Evolutionary conservation across 2,888 invertebrate species (phyloP).

Genomic region (Eledona agricola): DNA sequence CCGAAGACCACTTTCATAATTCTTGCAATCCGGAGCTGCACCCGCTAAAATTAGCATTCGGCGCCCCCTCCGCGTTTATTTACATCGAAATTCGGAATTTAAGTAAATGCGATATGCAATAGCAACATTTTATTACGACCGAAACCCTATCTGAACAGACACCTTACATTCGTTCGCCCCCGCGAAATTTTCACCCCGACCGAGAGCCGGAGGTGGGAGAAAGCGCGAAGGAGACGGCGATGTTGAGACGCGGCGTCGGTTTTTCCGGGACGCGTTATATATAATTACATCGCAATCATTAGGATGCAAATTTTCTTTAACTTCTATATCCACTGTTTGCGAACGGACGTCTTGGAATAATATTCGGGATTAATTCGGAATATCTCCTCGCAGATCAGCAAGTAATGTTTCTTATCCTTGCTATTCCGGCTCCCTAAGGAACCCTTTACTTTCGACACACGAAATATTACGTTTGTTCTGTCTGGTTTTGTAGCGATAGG

Average conservation of each 20-base stretch:
- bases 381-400: slow-evolving; percentile 61
- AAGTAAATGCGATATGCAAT: slow-evolving; percentile 56
- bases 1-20: too few relatives aligned
- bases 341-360: slow-evolving; percentile 56
- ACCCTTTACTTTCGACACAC: slow-evolving; percentile 57
- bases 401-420: slow-evolving; percentile 57
- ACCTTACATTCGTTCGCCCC: slow-evolving; percentile 56
- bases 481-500: slow-evolving; percentile 37
- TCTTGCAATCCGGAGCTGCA: too few relatives aligned
- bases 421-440: slow-evolving; percentile 52
- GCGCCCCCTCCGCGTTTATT: slow-evolving; percentile 54
- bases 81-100: slow-evolving; percentile 59
- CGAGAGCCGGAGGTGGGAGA: slow-evolving; percentile 13
- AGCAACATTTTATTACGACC: slow-evolving; percentile 57
- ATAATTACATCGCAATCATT: slow-evolving; percentile 61
- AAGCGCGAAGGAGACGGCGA: slow-evolving; percentile 17
- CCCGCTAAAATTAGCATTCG: slow-evolving; percentile 51
- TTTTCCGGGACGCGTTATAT: slow-evolving; percentile 48
- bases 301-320: slow-evolving; percentile 62
- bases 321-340: slow-evolving; percentile 60
- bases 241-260: slow-evolving; percentile 11
- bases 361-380: slow-evolving; percentile 61
- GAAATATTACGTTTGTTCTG: slow-evolving; percentile 57
- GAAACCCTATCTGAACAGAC: slow-evolving; percentile 57
- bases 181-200: too few relatives aligned